Base-by-base conservation (phyloP, 2,797 vertebrate genomes). In the Iguana delicatissima region DNA sequence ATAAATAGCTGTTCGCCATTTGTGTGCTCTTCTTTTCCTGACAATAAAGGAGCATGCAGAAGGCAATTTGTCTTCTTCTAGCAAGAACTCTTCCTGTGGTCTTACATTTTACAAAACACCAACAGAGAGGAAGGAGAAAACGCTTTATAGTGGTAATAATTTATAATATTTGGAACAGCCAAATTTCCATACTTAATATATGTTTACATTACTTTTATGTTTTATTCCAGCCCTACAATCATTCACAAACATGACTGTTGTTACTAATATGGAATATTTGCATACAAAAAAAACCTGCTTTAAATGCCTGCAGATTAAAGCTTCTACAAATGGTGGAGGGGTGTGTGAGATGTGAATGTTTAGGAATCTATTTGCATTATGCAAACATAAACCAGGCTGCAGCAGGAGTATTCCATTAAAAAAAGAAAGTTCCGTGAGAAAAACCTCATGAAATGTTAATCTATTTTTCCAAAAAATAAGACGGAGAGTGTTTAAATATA, bases 401-500 rank as follows among this genome's bases (percentile, higher is more conserved):
- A n/a, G 77, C 72, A 80, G 26, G 80, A 55, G 16, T 79, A 85
- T 85, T 59, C 64, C 57, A 86, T 89, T 73, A 35, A 46, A 32
- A 57, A 90, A 42, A 0, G 22, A 57, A 18, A n/a, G 18, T 90
- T 91, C 72, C n/a, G 29, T 62, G 73, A 52, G 52, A 24, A 73
- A 64, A 87, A 82, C 29, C 87, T 80, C 38, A 73, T 89, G 89
- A 92, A 93, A 93, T 84, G 91, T 93, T 92, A 89, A 89, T 88
- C 72, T 16, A 3, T 82, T 77, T 90, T n/a, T 57, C 57, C 29
- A 57, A 89, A 85, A 26, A 85, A 85, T n/a, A 93, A 93, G 93
- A 87, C 9, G 13, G 67, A 95, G 77, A 59, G 38, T 80, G 95
- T 92, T 90, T 91, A 92, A 96, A 93, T 84, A 62, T 79, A 93